Conservation (phyloP, 2,888 invertebrate genomes). For the Caenorhabditis sp. region DNA sequence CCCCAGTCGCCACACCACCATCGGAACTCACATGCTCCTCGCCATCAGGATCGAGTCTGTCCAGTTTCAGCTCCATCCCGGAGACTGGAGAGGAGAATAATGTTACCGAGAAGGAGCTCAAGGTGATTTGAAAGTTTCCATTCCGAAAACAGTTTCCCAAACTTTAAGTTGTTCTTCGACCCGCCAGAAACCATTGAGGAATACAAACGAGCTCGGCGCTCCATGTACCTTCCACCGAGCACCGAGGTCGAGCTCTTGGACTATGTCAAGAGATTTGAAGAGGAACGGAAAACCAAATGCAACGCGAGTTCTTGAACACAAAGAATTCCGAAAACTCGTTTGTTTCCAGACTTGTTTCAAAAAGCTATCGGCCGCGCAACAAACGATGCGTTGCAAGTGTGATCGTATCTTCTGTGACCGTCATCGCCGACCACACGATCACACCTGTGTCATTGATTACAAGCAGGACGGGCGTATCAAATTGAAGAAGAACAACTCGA, state of each 20-base stretch:
- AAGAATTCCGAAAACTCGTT: background rate
- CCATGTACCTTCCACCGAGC: slow-evolving; percentile 71
- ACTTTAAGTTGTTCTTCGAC: slow-evolving; percentile 69
- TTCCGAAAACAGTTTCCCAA: too few relatives aligned
- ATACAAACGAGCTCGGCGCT: slow-evolving; percentile 62
- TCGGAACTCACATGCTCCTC: slow-evolving; percentile 28
- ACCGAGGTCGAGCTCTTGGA: slow-evolving; percentile 62
- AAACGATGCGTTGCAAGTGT: slow-evolving; percentile 73
- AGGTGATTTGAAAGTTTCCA: too few relatives aligned
- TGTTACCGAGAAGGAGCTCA: slow-evolving; percentile 74
- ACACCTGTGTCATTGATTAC: slow-evolving; percentile 75
- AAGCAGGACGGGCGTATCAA: slow-evolving; percentile 73
- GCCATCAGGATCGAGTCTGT: background rate
- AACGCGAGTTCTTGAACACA: slow-evolving; percentile 40
- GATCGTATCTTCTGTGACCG: slow-evolving; percentile 68
- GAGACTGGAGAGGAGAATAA: slow-evolving; percentile 24
- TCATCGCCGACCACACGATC: slow-evolving; percentile 70
- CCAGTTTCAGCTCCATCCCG: background rate
- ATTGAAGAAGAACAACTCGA: slow-evolving; percentile 67
- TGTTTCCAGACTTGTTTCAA: slow-evolving; percentile 68
- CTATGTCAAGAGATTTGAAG: slow-evolving; percentile 57
- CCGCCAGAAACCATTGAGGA: slow-evolving; percentile 71
- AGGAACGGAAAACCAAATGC: slow-evolving; percentile 65
- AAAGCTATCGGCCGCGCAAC: slow-evolving; percentile 69
- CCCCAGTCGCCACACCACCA: slow-evolving; percentile 62